These are phyloP conservation scores for Drosophila chauvacae DNA, from an alignment of 1,140 invertebrate species.

Conservation along the genomic window DNA sequence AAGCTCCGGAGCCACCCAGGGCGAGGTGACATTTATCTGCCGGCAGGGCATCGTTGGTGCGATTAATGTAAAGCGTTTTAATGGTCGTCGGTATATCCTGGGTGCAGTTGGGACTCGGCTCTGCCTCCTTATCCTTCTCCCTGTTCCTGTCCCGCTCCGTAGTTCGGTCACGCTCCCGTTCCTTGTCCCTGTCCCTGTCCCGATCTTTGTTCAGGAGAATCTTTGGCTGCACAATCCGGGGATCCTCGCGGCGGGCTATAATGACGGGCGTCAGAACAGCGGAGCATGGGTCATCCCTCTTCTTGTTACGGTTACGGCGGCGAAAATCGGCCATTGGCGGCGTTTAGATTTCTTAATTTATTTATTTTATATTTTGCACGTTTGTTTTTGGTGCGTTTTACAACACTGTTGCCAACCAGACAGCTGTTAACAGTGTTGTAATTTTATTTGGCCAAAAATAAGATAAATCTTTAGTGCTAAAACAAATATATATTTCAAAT, in stretches of 20 bases:
- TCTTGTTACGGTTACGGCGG: slow-evolving; percentile 65
- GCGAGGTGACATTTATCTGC: slow-evolving; percentile 16
- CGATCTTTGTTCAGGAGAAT: slow-evolving; percentile 69
- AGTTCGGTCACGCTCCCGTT: slow-evolving; percentile 13
- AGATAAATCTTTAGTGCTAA: not conserved
- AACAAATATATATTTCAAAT: too few relatives aligned
- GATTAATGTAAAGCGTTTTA: slow-evolving; percentile 69
- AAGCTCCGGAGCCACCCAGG: not conserved
- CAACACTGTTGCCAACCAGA: not conserved
- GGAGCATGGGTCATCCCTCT: slow-evolving; percentile 45
- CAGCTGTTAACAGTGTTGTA: slow-evolving; percentile 17
- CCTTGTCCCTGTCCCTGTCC: slow-evolving; percentile 30
- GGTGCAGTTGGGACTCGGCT: slow-evolving; percentile 25
- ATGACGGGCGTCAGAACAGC: slow-evolving; percentile 47
- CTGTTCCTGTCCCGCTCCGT: slow-evolving; percentile 7
- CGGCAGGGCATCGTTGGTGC: slow-evolving; percentile 40
- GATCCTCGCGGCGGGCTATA: slow-evolving; percentile 63
- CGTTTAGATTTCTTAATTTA: not conserved
- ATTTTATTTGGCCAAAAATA: not conserved
- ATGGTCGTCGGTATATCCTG: slow-evolving; percentile 34
- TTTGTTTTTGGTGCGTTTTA: slow-evolving; percentile 8
- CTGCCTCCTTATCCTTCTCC: slow-evolving; percentile 22
- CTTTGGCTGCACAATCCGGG: slow-evolving; percentile 59
- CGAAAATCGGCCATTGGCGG: slow-evolving; percentile 58
- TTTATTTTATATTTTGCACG: slow-evolving; percentile 23